Conservation (phyloP, 92 coral and sea anemone genomes). For the Ricordea florida region DNA sequence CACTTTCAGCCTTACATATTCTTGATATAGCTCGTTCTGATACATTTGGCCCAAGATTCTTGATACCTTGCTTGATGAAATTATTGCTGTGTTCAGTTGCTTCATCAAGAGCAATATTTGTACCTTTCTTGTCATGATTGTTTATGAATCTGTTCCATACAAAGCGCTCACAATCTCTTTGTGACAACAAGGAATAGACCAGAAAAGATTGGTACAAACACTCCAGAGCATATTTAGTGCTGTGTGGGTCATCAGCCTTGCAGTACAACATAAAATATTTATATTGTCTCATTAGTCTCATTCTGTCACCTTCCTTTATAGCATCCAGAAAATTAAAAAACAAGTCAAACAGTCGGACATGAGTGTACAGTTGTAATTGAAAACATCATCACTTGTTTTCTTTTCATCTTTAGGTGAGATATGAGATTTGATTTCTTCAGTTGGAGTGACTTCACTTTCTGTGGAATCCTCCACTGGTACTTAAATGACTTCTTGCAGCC, state of each 20-base stretch:
- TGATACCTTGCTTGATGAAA: no score
- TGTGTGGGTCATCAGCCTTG: conserved; percentile 17
- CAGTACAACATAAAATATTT: conserved; percentile 35
- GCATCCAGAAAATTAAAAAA: conserved; percentile 40
- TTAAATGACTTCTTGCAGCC: conserved; percentile 15
- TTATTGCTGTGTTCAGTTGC: no score
- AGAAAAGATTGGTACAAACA: conserved; percentile 44
- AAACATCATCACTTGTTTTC: conserved; percentile 12
- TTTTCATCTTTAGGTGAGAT: neutral
- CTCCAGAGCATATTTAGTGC: conserved; percentile 55
- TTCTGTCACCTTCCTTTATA: no score
- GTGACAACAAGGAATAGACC: conserved; percentile 21
- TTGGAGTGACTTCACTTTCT: conserved; percentile 15
- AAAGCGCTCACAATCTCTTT: conserved; percentile 26
- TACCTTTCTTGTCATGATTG: conserved; percentile 16
- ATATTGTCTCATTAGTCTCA: no score
- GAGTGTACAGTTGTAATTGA: conserved; percentile 29
- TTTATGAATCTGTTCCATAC: conserved; percentile 33
- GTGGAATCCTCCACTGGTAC: conserved; percentile 9
- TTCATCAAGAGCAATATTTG: no score
- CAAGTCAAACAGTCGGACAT: neutral
- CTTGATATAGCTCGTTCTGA: neutral
- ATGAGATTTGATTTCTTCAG: conserved; percentile 10
- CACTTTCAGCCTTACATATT: conserved; percentile 4
- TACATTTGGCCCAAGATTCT: no score